Evolutionary conservation across 2,797 vertebrate genomes (phyloP), one percentile per base, ranked within the genome.

Genomic region (Urophycis tenuis): DNA sequence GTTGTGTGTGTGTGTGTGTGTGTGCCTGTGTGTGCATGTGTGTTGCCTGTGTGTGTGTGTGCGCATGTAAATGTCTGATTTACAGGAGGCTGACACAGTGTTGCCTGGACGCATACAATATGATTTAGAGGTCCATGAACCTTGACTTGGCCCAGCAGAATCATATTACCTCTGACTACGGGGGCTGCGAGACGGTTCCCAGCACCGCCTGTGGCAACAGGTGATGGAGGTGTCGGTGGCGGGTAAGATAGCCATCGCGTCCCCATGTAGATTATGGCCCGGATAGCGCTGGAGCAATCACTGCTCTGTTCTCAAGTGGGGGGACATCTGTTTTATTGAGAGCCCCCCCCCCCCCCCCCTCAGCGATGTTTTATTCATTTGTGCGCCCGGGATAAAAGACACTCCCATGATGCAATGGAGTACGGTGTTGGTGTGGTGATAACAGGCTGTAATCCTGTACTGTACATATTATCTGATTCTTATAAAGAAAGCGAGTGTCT

Each of bases 91-190:
- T 72, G 73, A 76, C 78, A 74, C 30, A 60, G 29, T 29, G 7
- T 41, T 75, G 17, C 76, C 36, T 17, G 17, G 73, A 22, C 72
- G n/a, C 73, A 35, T 69, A n/a, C 5, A 17, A 0, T 17, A 22
- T 81, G 81, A 86, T 82, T 80, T 81, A 83, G 30, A 69, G 72
- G 9, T 32, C 49, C 7, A 53, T 83, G 79, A 75, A 73, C 74
- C 25, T 36, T 12, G 31, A 72, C 33, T 35, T 30, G 29, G 31
- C 0, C 3, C 0, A 41, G 17, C 53, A 22, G 17, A 33, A 80
- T 67, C 69, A 45, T 41, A 83, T 85, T 73, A 79, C 75, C 71
- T 33, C 76, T 49, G 39, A 30, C 72, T 64, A 0, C 25, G 45
- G 35, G 29, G 4, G 67, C 14, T 70, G 77, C 78, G 31, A 9